Evolutionary conservation across 2,797 vertebrate species (phyloP).

Genomic region (Adelosebastes latens): DNA sequence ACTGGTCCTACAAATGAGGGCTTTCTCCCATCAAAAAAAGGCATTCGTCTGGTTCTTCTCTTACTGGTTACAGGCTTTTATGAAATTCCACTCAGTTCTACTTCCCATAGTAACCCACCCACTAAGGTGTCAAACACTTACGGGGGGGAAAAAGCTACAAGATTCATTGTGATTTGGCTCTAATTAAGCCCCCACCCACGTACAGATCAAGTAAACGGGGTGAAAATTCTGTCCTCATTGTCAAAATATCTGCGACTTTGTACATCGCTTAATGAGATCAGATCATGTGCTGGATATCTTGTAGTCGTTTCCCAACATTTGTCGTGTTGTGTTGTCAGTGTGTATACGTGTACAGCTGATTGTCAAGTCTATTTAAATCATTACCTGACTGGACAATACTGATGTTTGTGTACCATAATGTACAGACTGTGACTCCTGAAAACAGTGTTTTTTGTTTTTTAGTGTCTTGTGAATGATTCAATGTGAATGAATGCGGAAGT

Average conservation of each 20-base stretch:
- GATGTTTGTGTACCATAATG: slow-evolving; percentile 70
- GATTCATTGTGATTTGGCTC: slow-evolving; percentile 54
- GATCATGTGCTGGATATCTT: slow-evolving; percentile 43
- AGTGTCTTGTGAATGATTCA: slow-evolving; percentile 54
- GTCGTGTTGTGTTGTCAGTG: slow-evolving; percentile 70
- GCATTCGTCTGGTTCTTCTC: slow-evolving; percentile 42
- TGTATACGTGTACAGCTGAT: slow-evolving; percentile 71
- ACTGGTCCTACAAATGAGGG: slow-evolving; percentile 8
- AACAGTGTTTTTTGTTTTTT: slow-evolving; percentile 48
- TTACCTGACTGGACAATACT: slow-evolving; percentile 57
- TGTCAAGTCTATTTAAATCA: slow-evolving; percentile 68
- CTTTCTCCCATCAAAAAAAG: slow-evolving; percentile 8
- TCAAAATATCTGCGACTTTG: slow-evolving; percentile 29
- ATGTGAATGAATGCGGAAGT: slow-evolving; percentile 52
- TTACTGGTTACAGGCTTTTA: slow-evolving; percentile 49
- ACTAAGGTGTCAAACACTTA: slow-evolving; percentile 57
- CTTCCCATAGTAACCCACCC: slow-evolving; percentile 61
- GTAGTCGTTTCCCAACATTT: slow-evolving; percentile 46
- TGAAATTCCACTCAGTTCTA: slow-evolving; percentile 55
- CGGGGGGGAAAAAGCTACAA: slow-evolving; percentile 37
- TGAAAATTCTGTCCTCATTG: slow-evolving; percentile 39
- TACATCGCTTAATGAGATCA: slow-evolving; percentile 50
- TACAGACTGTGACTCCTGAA: slow-evolving; percentile 68
- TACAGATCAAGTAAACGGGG: slow-evolving; percentile 38
- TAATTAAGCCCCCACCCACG: slow-evolving; percentile 47